Base-by-base conservation (phyloP, 2,113 vertebrate genomes). In the Ursus arctos region DNA sequence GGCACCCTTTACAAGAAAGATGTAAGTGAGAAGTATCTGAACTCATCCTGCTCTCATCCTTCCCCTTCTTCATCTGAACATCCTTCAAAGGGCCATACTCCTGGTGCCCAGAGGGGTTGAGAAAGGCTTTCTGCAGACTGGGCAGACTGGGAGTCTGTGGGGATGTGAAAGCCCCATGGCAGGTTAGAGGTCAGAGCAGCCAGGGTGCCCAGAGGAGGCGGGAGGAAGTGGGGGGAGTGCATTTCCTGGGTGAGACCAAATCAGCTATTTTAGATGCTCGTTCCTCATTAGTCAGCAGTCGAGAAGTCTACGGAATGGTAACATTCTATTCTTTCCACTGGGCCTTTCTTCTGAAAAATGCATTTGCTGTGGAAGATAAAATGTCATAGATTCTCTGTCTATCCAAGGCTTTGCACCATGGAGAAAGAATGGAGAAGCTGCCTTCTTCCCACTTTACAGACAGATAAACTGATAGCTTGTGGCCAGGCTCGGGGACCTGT, bases 251-350 rank as follows among this genome's bases (percentile, higher is more conserved):
- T 33, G 59, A 96, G 83, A 90, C 94, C 12, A 22, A 93, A 93
- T 95, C 65, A 77, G 90, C 96, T 97, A 92, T 97, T 98, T 97
- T 97, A 87, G 76, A 91, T 53, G 59, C 74, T n/a, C 31, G 94
- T 93, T 98, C 94, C 94, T 97, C 88, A 90, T 96, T 96, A 95
- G 88, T 93, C 82, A 91, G 95, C 87, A 98, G 77, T 69, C 65
- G 33, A 85, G 55, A 90, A 83, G 81, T 61, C 33, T 71, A 80
- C 2, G 91, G 87, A 86, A 67, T 69, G 89, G 89, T 31, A 72
- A 85, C 47, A 19, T 82, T 84, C 26, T 91, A 57, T 94, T 93
- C 53, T 95, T 95, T 94, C 55, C 80, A 67, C 21, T 15, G 83
- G 33, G 40, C 40, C 74, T 83, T 87, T 89, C 87, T 95, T 63